phyloP scores from a whole-genome alignment of 2,888 invertebrate genomes.

The Trisateles emortualis region DNA sequence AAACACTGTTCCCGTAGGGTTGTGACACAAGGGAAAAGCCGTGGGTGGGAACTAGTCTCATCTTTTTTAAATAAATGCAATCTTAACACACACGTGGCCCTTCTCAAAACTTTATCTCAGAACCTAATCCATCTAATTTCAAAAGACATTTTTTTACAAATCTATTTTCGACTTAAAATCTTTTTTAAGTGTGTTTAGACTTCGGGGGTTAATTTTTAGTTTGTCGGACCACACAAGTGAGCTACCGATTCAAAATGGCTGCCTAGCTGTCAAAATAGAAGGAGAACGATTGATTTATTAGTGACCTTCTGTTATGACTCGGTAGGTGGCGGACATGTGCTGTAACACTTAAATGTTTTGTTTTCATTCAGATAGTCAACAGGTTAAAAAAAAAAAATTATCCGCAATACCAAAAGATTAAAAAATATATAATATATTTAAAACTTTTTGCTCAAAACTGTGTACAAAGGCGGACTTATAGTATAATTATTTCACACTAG shows the following conservation, averaged over 20 bases:
- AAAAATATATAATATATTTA: too few relatives aligned
- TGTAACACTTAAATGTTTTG: conserved; percentile 14
- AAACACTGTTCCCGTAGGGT: too few relatives aligned
- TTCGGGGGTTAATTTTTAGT: conserved; percentile 11
- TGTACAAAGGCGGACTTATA: too few relatives aligned
- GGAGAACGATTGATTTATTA: conserved; percentile 49
- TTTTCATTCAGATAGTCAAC: conserved; percentile 4
- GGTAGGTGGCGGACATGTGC: conserved; percentile 46
- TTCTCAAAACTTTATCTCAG: conserved; percentile 11
- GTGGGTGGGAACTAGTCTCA: too few relatives aligned
- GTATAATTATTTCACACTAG: too few relatives aligned
- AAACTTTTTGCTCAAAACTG: too few relatives aligned
- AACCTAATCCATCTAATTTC: conserved; percentile 10
- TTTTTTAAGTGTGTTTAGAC: conserved; percentile 1
- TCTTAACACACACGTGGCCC: not conserved
- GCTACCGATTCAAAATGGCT: conserved; percentile 56
- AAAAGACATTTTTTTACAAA: conserved; percentile 10
- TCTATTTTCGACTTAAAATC: conserved; percentile 1
- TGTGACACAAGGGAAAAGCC: too few relatives aligned
- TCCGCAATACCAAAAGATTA: too few relatives aligned
- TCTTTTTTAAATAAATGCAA: not conserved
- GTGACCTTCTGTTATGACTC: conserved; percentile 32
- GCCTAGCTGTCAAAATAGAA: conserved; percentile 52
- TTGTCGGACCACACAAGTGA: conserved; percentile 61
- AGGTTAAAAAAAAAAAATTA: too few relatives aligned